Conservation (phyloP, 2,888 invertebrate genomes). For the Neelides folsomi region DNA sequence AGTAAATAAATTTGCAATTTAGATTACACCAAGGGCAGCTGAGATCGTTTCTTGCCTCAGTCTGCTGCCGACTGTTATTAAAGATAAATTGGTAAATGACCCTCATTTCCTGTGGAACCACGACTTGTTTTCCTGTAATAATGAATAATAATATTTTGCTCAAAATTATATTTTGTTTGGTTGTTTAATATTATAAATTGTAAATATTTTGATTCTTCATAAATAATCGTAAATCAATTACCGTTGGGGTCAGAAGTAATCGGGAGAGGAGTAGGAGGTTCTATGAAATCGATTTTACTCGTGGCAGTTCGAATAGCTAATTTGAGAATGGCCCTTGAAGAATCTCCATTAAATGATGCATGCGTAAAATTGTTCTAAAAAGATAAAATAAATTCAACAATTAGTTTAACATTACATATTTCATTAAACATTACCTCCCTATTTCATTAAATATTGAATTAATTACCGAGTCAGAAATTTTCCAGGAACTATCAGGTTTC, state of each 20-base stretch:
- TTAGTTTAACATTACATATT: too few species aligned
- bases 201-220: too few species aligned
- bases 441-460: background rate
- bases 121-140: background rate
- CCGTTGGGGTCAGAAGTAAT: conserved; percentile 2
- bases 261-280: conserved; percentile 4
- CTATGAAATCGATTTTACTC: too few species aligned
- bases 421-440: background rate
- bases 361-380: background rate
- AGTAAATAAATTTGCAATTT: conserved; percentile 74
- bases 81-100: conserved; percentile 93
- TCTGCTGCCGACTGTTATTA: conserved; percentile 87
- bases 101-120: conserved; percentile 36
- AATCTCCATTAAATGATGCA: too few species aligned
- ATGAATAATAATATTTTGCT: background rate
- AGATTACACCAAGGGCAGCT: conserved; percentile 93
- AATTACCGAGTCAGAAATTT: conserved; percentile 17
- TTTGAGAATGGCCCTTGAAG: too few species aligned
- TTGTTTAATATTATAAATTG: too few species aligned
- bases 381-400: too few species aligned
- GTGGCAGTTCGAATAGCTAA: too few species aligned
- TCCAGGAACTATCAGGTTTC: conserved; percentile 19
- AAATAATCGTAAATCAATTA: too few species aligned
- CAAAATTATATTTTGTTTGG: too few species aligned
- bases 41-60: conserved; percentile 82